These are phyloP conservation scores for Ennomos erosarius DNA, from an alignment of 2,888 invertebrate species.

Conservation along the genomic window DNA sequence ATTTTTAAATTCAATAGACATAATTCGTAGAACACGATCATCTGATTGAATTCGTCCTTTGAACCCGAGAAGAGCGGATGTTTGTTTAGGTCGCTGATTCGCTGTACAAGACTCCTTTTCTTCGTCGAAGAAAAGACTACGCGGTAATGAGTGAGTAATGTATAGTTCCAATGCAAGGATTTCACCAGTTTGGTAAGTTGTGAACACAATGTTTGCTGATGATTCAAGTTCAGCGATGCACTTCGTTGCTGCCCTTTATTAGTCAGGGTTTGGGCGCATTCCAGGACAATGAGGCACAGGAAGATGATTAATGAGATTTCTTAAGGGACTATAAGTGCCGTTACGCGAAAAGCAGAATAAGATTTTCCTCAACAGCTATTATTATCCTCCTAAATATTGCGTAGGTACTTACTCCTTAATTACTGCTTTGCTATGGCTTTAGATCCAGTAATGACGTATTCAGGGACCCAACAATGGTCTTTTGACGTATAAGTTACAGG, in stretches of 20 bases:
- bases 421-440: too few species aligned
- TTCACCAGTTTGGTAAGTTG: constrained; percentile 23
- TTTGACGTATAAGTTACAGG: too few species aligned
- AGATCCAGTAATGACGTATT: too few species aligned
- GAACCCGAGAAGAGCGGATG: constrained; percentile 26
- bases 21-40: constrained; percentile 46
- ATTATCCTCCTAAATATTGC: too few species aligned
- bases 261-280: constrained; percentile 59
- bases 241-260: constrained; percentile 49
- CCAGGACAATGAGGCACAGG: constrained; percentile 54
- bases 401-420: too few species aligned
- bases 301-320: constrained; percentile 39
- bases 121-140: constrained; percentile 3
- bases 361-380: constrained; percentile 9
- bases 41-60: constrained; percentile 49
- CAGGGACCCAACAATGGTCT: too few species aligned
- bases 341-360: background rate
- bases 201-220: constrained; percentile 31
- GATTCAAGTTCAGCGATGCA: constrained; percentile 51
- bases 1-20: constrained; percentile 36
- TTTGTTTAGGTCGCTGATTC: constrained; percentile 12
- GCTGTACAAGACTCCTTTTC: constrained; percentile 7
- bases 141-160: constrained; percentile 21
- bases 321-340: background rate
- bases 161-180: constrained; percentile 5